phyloP scores from a whole-genome alignment of 1,140 invertebrate species.

The Macrocentrus cingulum region DNA sequence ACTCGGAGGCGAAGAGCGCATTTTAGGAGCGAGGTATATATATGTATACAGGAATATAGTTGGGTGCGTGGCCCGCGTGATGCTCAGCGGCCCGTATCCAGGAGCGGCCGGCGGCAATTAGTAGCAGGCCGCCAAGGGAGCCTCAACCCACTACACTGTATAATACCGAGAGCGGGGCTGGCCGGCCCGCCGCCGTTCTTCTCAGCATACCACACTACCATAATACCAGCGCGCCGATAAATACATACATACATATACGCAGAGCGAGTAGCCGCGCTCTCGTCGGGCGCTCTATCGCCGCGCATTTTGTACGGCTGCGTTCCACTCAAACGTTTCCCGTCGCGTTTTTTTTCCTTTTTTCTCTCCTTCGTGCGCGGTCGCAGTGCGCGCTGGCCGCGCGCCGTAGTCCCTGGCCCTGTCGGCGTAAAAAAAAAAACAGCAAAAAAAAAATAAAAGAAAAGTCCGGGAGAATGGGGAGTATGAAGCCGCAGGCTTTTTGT shows the following conservation, averaged over 20 bases:
- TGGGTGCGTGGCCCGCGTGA: conserved; percentile 45
- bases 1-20: conserved; percentile 37
- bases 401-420: conserved; percentile 6
- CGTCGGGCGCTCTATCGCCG: conserved; percentile 30
- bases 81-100: conserved; percentile 55
- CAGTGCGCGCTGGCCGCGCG: conserved; percentile 29
- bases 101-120: conserved; percentile 58
- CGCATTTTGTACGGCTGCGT: conserved; percentile 34
- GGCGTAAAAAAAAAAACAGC: conserved; percentile 42
- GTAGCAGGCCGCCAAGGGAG: conserved; percentile 57
- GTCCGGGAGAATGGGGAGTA: not conserved
- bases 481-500: conserved; percentile 55
- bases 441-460: conserved; percentile 2
- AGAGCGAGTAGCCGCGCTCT: conserved; percentile 10
- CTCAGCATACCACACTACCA: conserved; percentile 37
- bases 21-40: no score
- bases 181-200: conserved; percentile 22
- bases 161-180: no score
- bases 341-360: conserved; percentile 17
- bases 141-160: conserved; percentile 12
- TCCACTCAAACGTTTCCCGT: conserved; percentile 37
- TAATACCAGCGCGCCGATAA: no score
- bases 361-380: conserved; percentile 39
- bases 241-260: not conserved
- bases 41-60: not conserved